Percentiles rank a stretch among this genome's conserved stretches.
Conservation (phyloP, 2,888 invertebrate genomes). For the Geophilus truncorum region DNA sequence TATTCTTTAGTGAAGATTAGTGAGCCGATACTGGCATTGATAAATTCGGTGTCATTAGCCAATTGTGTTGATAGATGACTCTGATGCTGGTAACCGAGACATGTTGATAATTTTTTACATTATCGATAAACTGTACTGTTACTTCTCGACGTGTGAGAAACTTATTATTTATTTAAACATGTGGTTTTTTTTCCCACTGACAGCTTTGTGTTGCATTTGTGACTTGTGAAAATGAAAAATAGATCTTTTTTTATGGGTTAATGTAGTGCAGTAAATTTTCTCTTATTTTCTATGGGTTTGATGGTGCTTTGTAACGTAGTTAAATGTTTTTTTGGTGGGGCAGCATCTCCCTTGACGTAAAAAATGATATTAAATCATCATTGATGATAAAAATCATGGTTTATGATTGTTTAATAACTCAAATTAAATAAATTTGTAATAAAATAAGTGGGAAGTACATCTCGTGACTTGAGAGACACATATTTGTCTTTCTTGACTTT, state of each 20-base stretch:
- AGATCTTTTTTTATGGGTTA: too few relatives aligned
- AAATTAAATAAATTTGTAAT: too few relatives aligned
- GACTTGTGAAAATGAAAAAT: too few relatives aligned
- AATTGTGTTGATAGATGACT: background rate
- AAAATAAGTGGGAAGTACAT: too few relatives aligned
- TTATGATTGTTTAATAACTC: background rate
- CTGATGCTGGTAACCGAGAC: background rate
- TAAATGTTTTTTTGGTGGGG: background rate
- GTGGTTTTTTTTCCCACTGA: too few relatives aligned
- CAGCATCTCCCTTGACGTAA: background rate
- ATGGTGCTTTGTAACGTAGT: background rate
- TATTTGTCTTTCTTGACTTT: too few relatives aligned
- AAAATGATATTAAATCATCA: background rate
- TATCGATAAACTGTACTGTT: background rate
- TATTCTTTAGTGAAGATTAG: constrained; percentile 1
- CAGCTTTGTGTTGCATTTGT: too few relatives aligned
- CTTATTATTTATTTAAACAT: background rate
- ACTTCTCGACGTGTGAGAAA: background rate
- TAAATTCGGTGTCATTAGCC: background rate
- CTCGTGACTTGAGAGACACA: too few relatives aligned
- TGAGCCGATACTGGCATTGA: background rate
- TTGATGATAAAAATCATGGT: background rate
- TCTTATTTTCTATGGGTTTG: background rate
- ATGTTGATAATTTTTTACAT: background rate
- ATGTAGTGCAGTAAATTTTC: too few relatives aligned